phyloP scores from a whole-genome alignment of 2,113 vertebrate species.

The Tichodroma muraria region DNA sequence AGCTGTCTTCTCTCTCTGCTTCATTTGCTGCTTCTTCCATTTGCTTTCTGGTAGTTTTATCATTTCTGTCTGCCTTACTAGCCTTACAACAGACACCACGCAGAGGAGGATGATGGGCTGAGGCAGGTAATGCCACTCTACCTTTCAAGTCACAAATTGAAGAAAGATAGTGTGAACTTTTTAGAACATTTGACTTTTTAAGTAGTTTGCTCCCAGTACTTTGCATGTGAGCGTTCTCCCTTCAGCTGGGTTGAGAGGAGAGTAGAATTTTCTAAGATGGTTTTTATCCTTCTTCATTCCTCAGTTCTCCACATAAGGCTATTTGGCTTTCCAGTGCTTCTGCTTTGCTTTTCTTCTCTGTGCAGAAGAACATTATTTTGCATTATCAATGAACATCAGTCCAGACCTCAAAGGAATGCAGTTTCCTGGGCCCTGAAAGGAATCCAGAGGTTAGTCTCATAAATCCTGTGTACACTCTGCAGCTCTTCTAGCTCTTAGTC shows the following conservation, averaged over 20 bases:
- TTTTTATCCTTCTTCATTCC: neutral
- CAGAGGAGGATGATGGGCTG: neutral
- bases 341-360: neutral
- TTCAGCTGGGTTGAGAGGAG: neutral
- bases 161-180: neutral
- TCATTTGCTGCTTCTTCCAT: neutral
- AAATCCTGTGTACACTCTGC: neutral
- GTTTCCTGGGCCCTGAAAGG: slow-evolving; percentile 4
- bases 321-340: neutral
- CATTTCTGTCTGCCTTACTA: neutral
- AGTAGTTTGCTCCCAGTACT: neutral
- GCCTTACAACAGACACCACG: neutral
- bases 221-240: neutral
- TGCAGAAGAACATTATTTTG: neutral
- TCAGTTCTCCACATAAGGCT: neutral
- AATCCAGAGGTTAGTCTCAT: neutral
- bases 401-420: neutral
- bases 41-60: neutral
- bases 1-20: neutral
- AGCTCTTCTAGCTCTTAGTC: neutral
- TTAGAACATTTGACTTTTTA: neutral
- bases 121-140: neutral
- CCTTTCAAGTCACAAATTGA: neutral
- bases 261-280: neutral
- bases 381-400: neutral